Conservation (phyloP, 2,113 vertebrate species). For the Cryptotis parvus region DNA sequence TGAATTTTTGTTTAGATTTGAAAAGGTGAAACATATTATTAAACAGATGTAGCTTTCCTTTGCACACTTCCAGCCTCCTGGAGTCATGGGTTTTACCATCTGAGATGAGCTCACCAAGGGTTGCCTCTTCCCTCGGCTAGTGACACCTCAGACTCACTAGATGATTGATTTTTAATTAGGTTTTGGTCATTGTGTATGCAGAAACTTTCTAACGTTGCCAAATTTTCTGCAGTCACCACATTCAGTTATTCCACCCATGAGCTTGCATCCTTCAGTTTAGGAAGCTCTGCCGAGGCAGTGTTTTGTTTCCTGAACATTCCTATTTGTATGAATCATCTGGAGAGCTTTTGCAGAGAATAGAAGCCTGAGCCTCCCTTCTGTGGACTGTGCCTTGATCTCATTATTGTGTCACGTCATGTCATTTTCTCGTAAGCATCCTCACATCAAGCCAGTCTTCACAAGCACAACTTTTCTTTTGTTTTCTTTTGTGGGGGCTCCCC, state of each 20-base stretch:
- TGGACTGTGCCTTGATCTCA: too few relatives aligned
- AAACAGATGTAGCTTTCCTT: neutral
- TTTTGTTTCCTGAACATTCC: neutral
- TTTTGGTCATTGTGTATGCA: too few relatives aligned
- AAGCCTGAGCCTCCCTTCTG: neutral
- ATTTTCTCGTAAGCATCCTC: neutral
- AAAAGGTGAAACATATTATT: neutral
- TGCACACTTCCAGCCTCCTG: neutral
- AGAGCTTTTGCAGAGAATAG: neutral
- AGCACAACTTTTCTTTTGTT: neutral
- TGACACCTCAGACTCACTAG: neutral
- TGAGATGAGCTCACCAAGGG: neutral
- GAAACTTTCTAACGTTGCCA: too few relatives aligned
- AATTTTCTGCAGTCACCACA: too few relatives aligned
- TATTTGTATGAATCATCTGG: neutral
- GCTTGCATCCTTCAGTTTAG: too few relatives aligned
- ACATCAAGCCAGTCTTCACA: neutral
- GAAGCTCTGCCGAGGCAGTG: neutral
- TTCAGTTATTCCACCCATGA: too few relatives aligned
- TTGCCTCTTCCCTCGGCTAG: neutral
- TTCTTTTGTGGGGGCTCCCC: too few relatives aligned
- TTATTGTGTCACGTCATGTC: neutral
- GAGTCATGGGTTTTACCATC: neutral
- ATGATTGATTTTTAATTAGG: too few relatives aligned
- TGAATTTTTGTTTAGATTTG: slow-evolving; percentile 40